A percentile compares a stretch with the other conserved stretches of the same genome.
phyloP scores from a whole-genome alignment of 2,888 invertebrate species.

The Melieria crassipennis region DNA sequence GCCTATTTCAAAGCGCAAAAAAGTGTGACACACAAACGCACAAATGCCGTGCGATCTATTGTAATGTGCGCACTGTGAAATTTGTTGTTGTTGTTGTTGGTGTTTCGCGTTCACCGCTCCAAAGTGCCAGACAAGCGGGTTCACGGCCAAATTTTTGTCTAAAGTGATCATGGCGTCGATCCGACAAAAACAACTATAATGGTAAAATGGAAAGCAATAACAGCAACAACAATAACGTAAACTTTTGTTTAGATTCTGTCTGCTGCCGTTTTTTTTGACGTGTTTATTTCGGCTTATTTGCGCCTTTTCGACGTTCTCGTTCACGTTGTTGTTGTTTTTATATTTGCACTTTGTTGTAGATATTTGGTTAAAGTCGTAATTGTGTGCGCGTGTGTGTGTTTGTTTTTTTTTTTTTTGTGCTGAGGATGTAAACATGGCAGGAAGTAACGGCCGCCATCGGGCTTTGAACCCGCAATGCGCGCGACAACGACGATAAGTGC shows the following conservation, averaged over 20 bases:
- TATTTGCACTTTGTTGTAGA: neutral
- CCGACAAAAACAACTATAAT: neutral
- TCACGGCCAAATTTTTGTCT: conserved; percentile 28
- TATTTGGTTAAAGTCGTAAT: too few species aligned
- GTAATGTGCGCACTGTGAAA: neutral
- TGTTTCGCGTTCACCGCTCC: neutral
- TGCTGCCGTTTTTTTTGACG: neutral
- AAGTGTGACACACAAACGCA: too few species aligned
- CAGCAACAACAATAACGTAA: neutral
- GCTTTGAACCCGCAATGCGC: too few species aligned
- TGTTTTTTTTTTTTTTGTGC: too few species aligned
- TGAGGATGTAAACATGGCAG: too few species aligned
- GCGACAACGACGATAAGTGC: too few species aligned
- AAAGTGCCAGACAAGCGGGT: conserved; percentile 14
- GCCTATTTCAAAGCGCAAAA: too few species aligned
- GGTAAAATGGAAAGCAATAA: too few species aligned
- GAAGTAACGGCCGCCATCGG: too few species aligned
- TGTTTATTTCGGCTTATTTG: neutral
- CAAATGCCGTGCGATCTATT: neutral
- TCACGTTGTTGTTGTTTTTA: neutral
- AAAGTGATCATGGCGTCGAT: conserved; percentile 13
- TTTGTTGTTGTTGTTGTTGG: neutral
- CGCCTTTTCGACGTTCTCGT: neutral
- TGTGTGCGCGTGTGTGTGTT: too few species aligned
- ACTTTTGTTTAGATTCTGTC: neutral